Evolutionary conservation across 2,888 invertebrate genomes (phyloP).

Genomic region (Drosophila cognata): DNA sequence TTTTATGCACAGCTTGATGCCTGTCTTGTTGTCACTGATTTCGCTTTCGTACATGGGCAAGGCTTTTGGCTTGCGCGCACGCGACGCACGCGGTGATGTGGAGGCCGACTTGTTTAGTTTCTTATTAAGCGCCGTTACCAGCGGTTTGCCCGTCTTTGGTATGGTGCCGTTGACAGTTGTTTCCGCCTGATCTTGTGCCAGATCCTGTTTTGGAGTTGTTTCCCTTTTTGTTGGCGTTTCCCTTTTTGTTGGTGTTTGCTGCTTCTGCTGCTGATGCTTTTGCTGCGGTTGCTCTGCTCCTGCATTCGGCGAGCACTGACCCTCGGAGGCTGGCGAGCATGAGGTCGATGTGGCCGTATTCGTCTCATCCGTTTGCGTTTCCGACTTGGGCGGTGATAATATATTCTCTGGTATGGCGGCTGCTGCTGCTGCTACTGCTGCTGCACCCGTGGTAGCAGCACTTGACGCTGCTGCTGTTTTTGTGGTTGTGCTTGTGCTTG

Average conservation of each 20-base stretch:
- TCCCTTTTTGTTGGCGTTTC: constrained; percentile 2
- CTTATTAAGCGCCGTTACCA: constrained; percentile 82
- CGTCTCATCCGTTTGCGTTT: constrained; percentile 83
- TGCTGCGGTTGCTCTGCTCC: constrained; percentile 10
- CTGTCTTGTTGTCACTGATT: constrained; percentile 86
- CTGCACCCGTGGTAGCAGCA: constrained; percentile 2
- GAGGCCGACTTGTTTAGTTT: constrained; percentile 80
- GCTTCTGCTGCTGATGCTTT: neutral
- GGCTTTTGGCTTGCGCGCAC: constrained; percentile 84
- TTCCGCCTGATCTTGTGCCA: constrained; percentile 35
- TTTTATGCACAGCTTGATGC: constrained; percentile 85
- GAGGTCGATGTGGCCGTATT: constrained; percentile 82
- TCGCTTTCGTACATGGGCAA: constrained; percentile 87
- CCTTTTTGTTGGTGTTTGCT: constrained; percentile 1
- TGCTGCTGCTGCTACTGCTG: constrained; percentile 36
- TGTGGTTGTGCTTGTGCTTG: constrained; percentile 24
- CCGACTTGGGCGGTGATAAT: constrained; percentile 82
- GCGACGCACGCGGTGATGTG: constrained; percentile 74
- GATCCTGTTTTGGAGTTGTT: constrained; percentile 34
- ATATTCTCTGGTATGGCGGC: constrained; percentile 80
- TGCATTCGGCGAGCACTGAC: constrained; percentile 75
- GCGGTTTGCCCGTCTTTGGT: constrained; percentile 84
- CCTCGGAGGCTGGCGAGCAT: constrained; percentile 82
- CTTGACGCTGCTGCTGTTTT: constrained; percentile 29
- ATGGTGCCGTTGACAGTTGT: constrained; percentile 82